A percentile compares a stretch with the other conserved stretches of the same genome.
These are phyloP conservation scores for Pluvialis apricaria DNA, from an alignment of 2,113 vertebrate species.

Conservation along the genomic window DNA sequence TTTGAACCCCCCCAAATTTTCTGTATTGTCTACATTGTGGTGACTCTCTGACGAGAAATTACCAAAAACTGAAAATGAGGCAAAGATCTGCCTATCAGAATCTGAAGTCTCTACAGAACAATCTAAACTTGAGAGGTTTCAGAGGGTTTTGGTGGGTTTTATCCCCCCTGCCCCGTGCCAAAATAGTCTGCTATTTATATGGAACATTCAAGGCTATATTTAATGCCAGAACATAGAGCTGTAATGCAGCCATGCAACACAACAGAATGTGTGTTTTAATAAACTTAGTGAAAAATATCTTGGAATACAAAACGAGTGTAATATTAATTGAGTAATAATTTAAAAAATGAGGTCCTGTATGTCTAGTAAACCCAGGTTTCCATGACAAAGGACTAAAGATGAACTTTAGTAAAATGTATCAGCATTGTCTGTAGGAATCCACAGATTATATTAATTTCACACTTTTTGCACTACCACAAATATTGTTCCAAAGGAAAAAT, in stretches of 20 bases:
- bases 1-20: background rate
- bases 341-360: background rate
- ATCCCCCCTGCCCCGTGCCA: too few relatives aligned
- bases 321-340: background rate
- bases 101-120: background rate
- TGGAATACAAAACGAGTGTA: background rate
- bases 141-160: background rate
- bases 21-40: background rate
- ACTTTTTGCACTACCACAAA: background rate
- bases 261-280: background rate
- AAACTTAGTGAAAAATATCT: background rate
- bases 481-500: background rate
- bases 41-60: background rate
- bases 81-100: background rate
- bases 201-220: background rate
- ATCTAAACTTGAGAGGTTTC: background rate
- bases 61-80: background rate
- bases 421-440: background rate
- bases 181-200: background rate
- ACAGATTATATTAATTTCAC: background rate
- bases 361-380: background rate
- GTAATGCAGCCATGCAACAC: background rate
- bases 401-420: background rate
- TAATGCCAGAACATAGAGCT: background rate
- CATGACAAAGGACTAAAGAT: background rate